A percentile compares a stretch with the other conserved stretches of the same genome.
phyloP scores from a whole-genome alignment of 2,113 vertebrate genomes.

The Morone saxatilis region DNA sequence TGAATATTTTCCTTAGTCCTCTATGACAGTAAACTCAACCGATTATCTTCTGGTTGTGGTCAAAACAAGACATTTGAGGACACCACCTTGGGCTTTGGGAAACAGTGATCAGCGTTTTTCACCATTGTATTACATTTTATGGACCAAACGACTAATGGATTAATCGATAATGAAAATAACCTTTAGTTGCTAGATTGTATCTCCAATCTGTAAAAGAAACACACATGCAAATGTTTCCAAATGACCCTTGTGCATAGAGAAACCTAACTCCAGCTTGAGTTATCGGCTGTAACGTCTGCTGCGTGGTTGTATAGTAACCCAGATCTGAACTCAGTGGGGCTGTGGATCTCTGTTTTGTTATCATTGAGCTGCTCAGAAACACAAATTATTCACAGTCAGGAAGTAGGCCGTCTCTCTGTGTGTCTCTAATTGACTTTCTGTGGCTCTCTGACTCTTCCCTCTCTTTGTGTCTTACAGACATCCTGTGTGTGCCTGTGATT shows the following conservation, averaged over 20 bases:
- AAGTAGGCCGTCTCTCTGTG: constrained; percentile 62
- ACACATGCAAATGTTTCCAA: background rate
- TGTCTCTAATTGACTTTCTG: constrained; percentile 54
- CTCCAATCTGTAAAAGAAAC: background rate
- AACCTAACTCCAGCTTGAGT: background rate
- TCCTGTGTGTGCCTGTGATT: background rate
- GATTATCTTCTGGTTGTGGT: too few species aligned
- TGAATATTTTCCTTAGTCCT: too few species aligned
- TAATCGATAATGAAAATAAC: too few species aligned
- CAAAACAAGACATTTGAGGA: too few species aligned
- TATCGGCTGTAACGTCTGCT: background rate
- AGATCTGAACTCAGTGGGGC: constrained; percentile 33
- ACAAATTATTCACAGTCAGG: constrained; percentile 64
- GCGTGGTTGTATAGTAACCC: constrained; percentile 32
- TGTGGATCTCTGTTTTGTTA: constrained; percentile 39
- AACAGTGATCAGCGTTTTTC: too few species aligned
- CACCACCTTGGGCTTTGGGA: too few species aligned
- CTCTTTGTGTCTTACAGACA: constrained; percentile 4
- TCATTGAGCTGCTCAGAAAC: constrained; percentile 65
- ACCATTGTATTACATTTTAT: too few species aligned
- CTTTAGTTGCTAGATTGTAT: background rate
- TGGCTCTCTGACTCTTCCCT: constrained; percentile 25
- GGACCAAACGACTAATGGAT: too few species aligned
- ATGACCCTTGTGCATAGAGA: background rate
- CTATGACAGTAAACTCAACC: too few species aligned